A percentile compares a stretch with the other conserved stretches of the same genome.
Conservation (phyloP, 2,888 invertebrate species). For the Hyposoter dolosus region DNA sequence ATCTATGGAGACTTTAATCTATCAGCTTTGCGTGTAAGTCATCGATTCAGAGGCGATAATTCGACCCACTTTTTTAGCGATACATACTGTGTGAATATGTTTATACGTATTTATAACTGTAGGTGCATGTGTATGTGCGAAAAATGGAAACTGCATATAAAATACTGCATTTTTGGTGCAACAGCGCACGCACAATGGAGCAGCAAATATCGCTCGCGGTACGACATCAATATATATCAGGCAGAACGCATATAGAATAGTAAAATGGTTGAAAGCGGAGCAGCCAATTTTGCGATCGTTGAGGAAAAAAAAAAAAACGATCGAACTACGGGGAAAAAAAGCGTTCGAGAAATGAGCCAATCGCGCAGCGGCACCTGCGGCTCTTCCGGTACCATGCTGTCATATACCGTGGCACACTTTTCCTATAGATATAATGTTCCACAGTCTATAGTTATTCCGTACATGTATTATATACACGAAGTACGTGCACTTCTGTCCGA, state of each 20-base stretch:
- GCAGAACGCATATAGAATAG: conserved; percentile 43
- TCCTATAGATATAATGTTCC: conserved; percentile 13
- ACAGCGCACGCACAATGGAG: conserved; percentile 39
- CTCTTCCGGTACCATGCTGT: conserved; percentile 45
- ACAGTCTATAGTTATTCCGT: conserved; percentile 7
- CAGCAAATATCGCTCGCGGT: conserved; percentile 24
- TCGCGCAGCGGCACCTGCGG: conserved; percentile 58
- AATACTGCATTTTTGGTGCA: conserved; percentile 51
- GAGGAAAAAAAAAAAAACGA: conserved; percentile 40
- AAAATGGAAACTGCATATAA: conserved; percentile 33
- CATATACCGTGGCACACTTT: conserved; percentile 39
- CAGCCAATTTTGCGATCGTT: conserved; percentile 52
- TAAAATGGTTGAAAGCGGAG: conserved; percentile 50
- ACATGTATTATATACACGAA: conserved; percentile 14
- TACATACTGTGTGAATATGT: not conserved
- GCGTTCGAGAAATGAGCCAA: conserved; percentile 50
- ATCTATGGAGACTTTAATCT: conserved; percentile 22
- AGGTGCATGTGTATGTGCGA: not conserved
- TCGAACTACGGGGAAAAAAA: conserved; percentile 30
- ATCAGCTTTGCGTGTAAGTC: conserved; percentile 1
- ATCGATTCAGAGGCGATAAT: conserved; percentile 30
- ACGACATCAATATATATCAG: conserved; percentile 24
- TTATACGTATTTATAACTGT: not conserved
- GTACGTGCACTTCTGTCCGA: conserved; percentile 27
- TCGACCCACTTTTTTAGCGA: conserved; percentile 5